Evolutionary conservation across 2,888 invertebrate species (phyloP).

Genomic region (Acrocyrtus sp.): DNA sequence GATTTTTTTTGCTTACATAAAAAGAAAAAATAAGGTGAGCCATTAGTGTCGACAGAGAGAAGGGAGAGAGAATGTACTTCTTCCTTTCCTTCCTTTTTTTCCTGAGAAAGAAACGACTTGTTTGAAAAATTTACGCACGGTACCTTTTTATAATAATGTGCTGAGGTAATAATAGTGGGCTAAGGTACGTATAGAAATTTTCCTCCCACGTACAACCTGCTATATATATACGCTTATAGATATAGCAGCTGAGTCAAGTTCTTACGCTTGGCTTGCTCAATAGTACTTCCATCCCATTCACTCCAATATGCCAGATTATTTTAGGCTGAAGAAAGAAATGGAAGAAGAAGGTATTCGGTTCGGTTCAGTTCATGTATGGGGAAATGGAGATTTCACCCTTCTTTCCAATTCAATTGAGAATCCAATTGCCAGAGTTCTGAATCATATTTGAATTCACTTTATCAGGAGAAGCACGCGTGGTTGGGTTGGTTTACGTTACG

Average conservation of each 20-base stretch:
- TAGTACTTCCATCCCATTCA: constrained; percentile 19
- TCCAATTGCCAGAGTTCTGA: constrained; percentile 29
- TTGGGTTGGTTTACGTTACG: constrained; percentile 30
- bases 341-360: too few species aligned
- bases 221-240: too few species aligned
- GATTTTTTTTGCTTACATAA: constrained; percentile 2
- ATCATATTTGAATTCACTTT: constrained; percentile 32
- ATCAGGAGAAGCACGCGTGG: constrained; percentile 28
- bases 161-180: too few species aligned
- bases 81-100: too few species aligned
- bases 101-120: constrained; percentile 3
- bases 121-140: constrained; percentile 1
- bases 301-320: constrained; percentile 4
- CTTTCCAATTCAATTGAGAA: constrained; percentile 33
- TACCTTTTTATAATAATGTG: too few species aligned
- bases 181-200: too few species aligned
- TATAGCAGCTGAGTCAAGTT: too few species aligned
- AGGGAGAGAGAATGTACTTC: too few species aligned
- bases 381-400: constrained; percentile 48
- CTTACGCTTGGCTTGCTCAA: constrained; percentile 18
- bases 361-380: constrained; percentile 39
- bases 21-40: constrained; percentile 9
- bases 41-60: constrained; percentile 11
- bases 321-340: constrained; percentile 6
- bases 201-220: too few species aligned